A percentile compares a stretch with the other conserved stretches of the same genome.
Evolutionary conservation across 2,797 vertebrate genomes (phyloP).

Genomic region (Emys orbicularis): DNA sequence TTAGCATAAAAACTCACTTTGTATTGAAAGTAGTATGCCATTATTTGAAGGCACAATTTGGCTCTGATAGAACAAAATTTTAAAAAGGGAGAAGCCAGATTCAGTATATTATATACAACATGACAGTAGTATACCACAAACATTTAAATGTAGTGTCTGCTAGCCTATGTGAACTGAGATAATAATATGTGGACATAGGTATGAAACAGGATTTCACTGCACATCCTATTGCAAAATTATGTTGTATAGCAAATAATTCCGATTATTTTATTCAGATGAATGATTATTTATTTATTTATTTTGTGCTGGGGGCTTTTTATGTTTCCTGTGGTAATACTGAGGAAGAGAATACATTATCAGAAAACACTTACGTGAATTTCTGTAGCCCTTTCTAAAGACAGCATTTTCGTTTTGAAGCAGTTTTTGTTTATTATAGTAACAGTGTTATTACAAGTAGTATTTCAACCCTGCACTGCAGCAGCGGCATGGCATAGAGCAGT

Average conservation of each 20-base stretch:
- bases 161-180: constrained; percentile 39
- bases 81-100: constrained; percentile 46
- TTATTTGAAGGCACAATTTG: constrained; percentile 7
- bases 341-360: constrained; percentile 38
- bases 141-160: background rate
- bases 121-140: constrained; percentile 62
- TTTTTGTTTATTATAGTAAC: constrained; percentile 47
- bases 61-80: constrained; percentile 25
- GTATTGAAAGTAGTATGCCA: background rate
- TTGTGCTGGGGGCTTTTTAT: constrained; percentile 40
- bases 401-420: background rate
- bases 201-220: constrained; percentile 25
- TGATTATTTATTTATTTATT: constrained; percentile 30
- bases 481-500: constrained; percentile 71
- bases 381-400: constrained; percentile 40
- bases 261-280: constrained; percentile 30
- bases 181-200: background rate
- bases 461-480: constrained; percentile 26
- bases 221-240: constrained; percentile 14
- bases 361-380: constrained; percentile 19
- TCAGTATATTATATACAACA: background rate
- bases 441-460: constrained; percentile 65
- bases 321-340: constrained; percentile 26
- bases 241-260: background rate
- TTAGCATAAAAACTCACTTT: constrained; percentile 5